Base-by-base conservation (phyloP, 1,140 invertebrate genomes). In the Reticulitermes speratus region DNA sequence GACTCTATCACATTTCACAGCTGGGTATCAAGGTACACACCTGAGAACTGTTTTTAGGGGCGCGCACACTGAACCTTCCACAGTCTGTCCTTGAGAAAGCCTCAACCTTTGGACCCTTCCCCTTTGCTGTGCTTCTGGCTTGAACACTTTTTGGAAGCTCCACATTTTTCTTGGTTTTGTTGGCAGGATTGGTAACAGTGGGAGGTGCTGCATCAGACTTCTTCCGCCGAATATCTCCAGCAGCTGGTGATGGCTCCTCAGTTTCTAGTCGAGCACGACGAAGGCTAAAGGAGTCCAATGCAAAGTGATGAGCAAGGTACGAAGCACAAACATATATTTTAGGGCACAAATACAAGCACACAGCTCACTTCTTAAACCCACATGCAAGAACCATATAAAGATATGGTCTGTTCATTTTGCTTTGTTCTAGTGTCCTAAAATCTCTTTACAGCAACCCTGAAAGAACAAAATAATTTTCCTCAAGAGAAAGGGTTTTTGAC, bases 11-110 rank as follows among this genome's bases (percentile, higher is more conserved):
- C 9, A 11, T 16, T 55, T 55, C 52, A 55, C 52, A 55, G 19
- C 52, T 16, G 19, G 52, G 52, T 16, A 55, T 21, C 52, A 55
- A 65, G 7, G 65, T 75, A 69, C 52, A 14, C 65, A 86, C 87
- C 84, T 85, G 84, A 86, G 88, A 83, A 32, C 87, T 81, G 6
- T 89, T 89, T 87, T 92, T 91, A 19, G 90, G 88, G 14, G 91
- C 89, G 88, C 94, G 90, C 89, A 95, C 92, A 90, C 94, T 95
- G 88, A 94, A 93, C 88, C 95, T 90, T n/a, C 94, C 94, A 88
- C 93, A 93, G 89, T 95, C 95, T 75, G 91, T 93, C 86, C 95
- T 90, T 9, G 92, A 91, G 88, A 95, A 93, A 44, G 91, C 90
- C 48, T 87, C 87, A n/a, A 88, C 82, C 30, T 88, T 87, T 11